Evolutionary conservation across 1,140 invertebrate species (phyloP).

Genomic region (Zophobas atratus): DNA sequence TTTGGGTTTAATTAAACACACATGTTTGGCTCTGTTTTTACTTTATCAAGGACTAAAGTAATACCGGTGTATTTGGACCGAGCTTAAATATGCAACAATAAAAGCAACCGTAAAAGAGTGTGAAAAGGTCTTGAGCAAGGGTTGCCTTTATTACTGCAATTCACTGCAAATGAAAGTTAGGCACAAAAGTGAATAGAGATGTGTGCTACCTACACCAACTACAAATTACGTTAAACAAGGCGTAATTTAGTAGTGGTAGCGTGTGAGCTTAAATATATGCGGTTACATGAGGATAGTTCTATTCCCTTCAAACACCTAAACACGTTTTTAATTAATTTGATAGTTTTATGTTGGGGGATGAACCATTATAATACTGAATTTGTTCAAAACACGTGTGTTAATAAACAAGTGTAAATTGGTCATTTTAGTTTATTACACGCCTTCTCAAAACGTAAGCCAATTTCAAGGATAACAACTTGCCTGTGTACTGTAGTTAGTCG

Average conservation of each 20-base stretch:
- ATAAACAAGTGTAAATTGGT: too few species aligned
- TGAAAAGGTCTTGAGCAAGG: conserved; percentile 20
- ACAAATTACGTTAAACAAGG: conserved; percentile 11
- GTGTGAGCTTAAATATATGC: not conserved
- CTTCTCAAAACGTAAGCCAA: too few species aligned
- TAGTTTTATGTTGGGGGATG: too few species aligned
- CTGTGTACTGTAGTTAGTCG: too few species aligned
- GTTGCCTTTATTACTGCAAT: conserved; percentile 17
- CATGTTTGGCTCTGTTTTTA: conserved; percentile 9
- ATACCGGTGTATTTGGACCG: conserved; percentile 16
- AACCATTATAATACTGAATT: too few species aligned
- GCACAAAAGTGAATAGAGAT: conserved; percentile 1
- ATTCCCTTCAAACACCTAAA: too few species aligned
- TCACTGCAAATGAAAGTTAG: conserved; percentile 9
- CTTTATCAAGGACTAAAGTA: not conserved
- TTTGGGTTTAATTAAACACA: conserved; percentile 10
- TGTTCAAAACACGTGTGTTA: too few species aligned
- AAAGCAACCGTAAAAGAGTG: not conserved
- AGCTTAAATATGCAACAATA: conserved; percentile 22
- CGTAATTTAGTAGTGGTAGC: not conserved
- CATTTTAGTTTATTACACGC: too few species aligned
- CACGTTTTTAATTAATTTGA: too few species aligned
- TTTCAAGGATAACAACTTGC: too few species aligned
- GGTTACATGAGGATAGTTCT: not conserved
- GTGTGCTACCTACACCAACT: not conserved